These are phyloP conservation scores for Vicugna pacos DNA, from an alignment of 2,113 vertebrate genomes.

Conservation along the genomic window DNA sequence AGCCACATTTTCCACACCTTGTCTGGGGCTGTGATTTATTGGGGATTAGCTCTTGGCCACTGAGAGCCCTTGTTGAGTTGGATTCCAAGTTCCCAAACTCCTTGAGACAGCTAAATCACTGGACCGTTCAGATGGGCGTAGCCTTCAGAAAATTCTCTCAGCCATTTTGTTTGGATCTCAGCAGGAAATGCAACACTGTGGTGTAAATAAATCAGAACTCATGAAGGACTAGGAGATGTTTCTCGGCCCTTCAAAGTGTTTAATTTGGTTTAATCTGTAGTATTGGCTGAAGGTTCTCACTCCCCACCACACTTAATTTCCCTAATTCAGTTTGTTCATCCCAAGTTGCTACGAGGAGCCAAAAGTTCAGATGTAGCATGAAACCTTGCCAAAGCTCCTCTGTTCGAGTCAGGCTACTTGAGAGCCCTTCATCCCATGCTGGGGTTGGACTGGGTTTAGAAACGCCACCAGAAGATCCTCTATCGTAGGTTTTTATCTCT, in stretches of 20 bases:
- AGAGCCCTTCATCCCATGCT: slow-evolving; percentile 58
- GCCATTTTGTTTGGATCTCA: slow-evolving; percentile 52
- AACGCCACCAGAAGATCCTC: slow-evolving; percentile 50
- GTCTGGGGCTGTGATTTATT: slow-evolving; percentile 59
- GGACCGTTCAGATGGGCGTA: background rate
- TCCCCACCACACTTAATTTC: slow-evolving; percentile 52
- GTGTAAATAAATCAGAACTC: slow-evolving; percentile 67
- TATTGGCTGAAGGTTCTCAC: slow-evolving; percentile 24
- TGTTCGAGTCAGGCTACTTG: slow-evolving; percentile 40
- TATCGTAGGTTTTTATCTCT: slow-evolving; percentile 64
- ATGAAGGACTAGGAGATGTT: slow-evolving; percentile 54
- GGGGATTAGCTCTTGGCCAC: slow-evolving; percentile 42
- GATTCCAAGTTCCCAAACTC: slow-evolving; percentile 48
- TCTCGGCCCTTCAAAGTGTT: slow-evolving; percentile 58
- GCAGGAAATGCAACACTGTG: slow-evolving; percentile 50
- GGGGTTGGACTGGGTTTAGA: slow-evolving; percentile 72
- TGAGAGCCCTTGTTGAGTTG: slow-evolving; percentile 45
- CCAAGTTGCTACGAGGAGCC: slow-evolving; percentile 62
- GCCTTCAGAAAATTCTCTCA: slow-evolving; percentile 54
- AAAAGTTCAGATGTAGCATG: slow-evolving; percentile 68
- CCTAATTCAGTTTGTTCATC: slow-evolving; percentile 72
- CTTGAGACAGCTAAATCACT: slow-evolving; percentile 49
- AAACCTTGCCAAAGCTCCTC: slow-evolving; percentile 67
- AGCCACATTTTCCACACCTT: slow-evolving; percentile 58
- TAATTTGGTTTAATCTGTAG: slow-evolving; percentile 66